Percentiles rank a stretch among this genome's conserved stretches.
Evolutionary conservation across 2,113 vertebrate species (phyloP).

Genomic region (Petrocephalus microphthalmus): DNA sequence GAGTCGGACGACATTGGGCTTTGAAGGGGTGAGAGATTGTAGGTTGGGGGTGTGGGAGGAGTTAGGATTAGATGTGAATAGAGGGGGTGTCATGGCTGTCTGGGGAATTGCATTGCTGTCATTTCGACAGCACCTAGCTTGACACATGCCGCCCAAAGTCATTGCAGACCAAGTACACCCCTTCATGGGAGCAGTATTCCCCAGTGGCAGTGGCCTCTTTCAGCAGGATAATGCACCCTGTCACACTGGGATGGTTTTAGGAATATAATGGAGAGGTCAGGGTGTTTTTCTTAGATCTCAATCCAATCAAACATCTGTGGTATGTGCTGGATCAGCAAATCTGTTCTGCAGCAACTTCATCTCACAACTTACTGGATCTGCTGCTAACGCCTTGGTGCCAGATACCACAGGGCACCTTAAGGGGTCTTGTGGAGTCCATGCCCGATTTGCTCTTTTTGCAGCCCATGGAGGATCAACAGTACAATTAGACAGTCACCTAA

Average conservation of each 20-base stretch:
- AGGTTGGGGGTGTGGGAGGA: not conserved
- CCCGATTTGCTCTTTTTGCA: not conserved
- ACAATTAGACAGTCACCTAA: not conserved
- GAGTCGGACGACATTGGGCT: not conserved
- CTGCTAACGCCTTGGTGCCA: not conserved
- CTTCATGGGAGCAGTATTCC: not conserved
- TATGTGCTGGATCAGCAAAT: not conserved
- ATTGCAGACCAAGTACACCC: not conserved
- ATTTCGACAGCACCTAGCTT: not conserved
- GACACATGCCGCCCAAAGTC: not conserved
- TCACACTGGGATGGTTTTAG: not conserved
- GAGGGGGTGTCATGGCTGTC: not conserved
- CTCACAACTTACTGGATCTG: not conserved
- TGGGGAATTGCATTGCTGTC: not conserved
- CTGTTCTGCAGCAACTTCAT: not conserved
- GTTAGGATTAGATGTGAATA: not conserved
- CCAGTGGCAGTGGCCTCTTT: not conserved
- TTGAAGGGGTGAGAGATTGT: not conserved
- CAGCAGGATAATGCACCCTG: not conserved
- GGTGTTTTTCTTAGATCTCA: not conserved
- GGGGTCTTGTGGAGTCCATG: not conserved
- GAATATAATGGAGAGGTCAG: not conserved
- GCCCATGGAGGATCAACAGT: not conserved
- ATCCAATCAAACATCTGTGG: not conserved
- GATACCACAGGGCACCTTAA: not conserved